Conservation (phyloP, 2,888 invertebrate species). For the Melieria crassipennis region DNA sequence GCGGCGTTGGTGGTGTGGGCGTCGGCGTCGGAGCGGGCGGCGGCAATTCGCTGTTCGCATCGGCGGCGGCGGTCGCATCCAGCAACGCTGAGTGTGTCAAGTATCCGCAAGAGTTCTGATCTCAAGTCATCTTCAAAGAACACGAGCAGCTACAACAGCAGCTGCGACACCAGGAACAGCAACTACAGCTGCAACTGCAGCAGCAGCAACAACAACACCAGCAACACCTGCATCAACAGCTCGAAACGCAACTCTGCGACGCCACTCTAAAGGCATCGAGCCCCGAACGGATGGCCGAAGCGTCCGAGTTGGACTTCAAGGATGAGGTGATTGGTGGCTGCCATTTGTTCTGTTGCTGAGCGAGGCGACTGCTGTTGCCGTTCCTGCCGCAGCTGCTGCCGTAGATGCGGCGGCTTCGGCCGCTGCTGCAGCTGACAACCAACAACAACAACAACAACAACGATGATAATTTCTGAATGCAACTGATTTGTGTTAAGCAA, state of each 20-base stretch:
- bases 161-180: slow-evolving; percentile 39
- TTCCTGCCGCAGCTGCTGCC: slow-evolving; percentile 16
- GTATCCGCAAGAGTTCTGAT: slow-evolving; percentile 68
- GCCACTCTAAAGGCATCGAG: slow-evolving; percentile 7
- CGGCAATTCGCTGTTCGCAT: slow-evolving; percentile 52
- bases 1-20: slow-evolving; percentile 46
- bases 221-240: slow-evolving; percentile 13
- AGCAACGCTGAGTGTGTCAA: slow-evolving; percentile 69
- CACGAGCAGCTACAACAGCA: slow-evolving; percentile 48
- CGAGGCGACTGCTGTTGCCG: slow-evolving; percentile 11
- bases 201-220: slow-evolving; percentile 29
- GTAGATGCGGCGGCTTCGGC: slow-evolving; percentile 10
- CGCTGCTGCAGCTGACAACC: slow-evolving; percentile 36
- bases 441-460: slow-evolving; percentile 54
- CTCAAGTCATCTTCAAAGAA: slow-evolving; percentile 62
- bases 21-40: slow-evolving; percentile 56
- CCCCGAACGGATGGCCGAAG: slow-evolving; percentile 7
- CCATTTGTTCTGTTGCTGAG: slow-evolving; percentile 60
- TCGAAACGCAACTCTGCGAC: slow-evolving; percentile 18
- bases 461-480: slow-evolving; percentile 62
- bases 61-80: slow-evolving; percentile 55
- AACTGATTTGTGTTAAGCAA: slow-evolving; percentile 66
- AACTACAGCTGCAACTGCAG: slow-evolving; percentile 30
- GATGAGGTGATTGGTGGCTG: slow-evolving; percentile 47
- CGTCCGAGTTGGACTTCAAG: slow-evolving; percentile 49